phyloP scores from a whole-genome alignment of 2,797 vertebrate species.

The Champsocephalus esox region DNA sequence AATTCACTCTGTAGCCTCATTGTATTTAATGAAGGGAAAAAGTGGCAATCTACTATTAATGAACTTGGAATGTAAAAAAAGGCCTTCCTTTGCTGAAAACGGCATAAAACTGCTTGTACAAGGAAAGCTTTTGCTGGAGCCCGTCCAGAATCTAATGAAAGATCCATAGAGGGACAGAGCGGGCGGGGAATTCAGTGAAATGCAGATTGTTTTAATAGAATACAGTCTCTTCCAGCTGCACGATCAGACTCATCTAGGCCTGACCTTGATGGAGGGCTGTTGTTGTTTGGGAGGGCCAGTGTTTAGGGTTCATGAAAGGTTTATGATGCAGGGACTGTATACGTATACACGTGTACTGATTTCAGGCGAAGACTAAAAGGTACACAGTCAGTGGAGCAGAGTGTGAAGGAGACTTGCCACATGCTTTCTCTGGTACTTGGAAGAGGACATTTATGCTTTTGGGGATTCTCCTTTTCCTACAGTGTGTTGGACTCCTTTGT shows the following conservation, averaged over 20 bases:
- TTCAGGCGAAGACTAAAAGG: constrained; percentile 56
- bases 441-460: background rate
- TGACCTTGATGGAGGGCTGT: constrained; percentile 76
- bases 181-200: constrained; percentile 70
- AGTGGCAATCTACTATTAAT: constrained; percentile 88
- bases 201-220: constrained; percentile 85
- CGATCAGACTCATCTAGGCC: constrained; percentile 65
- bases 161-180: constrained; percentile 75
- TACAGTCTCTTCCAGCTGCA: constrained; percentile 71
- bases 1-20: constrained; percentile 82
- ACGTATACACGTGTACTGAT: constrained; percentile 43
- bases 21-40: constrained; percentile 89
- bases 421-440: constrained; percentile 11
- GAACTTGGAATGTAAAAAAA: constrained; percentile 83
- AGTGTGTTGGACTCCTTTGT: too few species aligned
- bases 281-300: constrained; percentile 74
- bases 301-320: constrained; percentile 78
- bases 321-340: constrained; percentile 68
- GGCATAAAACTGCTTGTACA: constrained; percentile 83
- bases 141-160: constrained; percentile 84
- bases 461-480: too few species aligned
- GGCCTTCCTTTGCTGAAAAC: constrained; percentile 82
- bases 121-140: constrained; percentile 82
- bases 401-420: constrained; percentile 37
- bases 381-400: constrained; percentile 22